These are phyloP conservation scores for Himalopsyche japonica DNA, from an alignment of 2,888 invertebrate genomes.

Conservation along the genomic window DNA sequence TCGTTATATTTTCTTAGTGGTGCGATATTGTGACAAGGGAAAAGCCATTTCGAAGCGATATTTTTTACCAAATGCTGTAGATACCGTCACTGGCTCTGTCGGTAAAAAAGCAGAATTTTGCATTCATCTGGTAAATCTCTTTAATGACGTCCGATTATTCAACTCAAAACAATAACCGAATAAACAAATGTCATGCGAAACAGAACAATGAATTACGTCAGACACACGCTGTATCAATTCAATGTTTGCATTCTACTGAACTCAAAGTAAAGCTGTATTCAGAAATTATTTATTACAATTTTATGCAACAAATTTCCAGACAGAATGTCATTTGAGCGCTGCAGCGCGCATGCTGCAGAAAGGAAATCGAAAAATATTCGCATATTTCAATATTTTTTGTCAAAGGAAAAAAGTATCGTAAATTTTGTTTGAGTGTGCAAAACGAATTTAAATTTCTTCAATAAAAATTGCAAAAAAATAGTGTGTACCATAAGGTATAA, in stretches of 20 bases:
- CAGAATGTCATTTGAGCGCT: background rate
- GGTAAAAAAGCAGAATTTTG: background rate
- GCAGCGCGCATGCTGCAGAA: background rate
- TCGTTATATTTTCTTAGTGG: no score
- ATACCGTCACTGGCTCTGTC: background rate
- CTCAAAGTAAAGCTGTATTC: background rate
- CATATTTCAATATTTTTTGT: background rate
- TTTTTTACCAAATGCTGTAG: no score
- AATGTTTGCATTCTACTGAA: background rate
- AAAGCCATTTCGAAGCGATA: no score
- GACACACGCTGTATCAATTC: slow-evolving; percentile 1
- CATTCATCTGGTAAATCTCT: background rate
- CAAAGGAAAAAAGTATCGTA: no score
- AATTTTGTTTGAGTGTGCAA: no score
- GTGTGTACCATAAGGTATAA: no score
- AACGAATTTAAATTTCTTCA: no score
- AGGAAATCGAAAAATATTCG: background rate
- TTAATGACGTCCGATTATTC: background rate
- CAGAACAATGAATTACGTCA: background rate
- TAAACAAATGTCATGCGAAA: background rate
- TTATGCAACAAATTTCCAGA: background rate
- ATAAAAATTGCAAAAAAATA: no score
- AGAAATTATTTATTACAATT: background rate
- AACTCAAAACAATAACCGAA: background rate
- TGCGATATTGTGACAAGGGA: no score